Percentiles rank a stretch among this genome's conserved stretches.
Conservation (phyloP, 2,113 vertebrate genomes). For the Dasypus novemcinctus region DNA sequence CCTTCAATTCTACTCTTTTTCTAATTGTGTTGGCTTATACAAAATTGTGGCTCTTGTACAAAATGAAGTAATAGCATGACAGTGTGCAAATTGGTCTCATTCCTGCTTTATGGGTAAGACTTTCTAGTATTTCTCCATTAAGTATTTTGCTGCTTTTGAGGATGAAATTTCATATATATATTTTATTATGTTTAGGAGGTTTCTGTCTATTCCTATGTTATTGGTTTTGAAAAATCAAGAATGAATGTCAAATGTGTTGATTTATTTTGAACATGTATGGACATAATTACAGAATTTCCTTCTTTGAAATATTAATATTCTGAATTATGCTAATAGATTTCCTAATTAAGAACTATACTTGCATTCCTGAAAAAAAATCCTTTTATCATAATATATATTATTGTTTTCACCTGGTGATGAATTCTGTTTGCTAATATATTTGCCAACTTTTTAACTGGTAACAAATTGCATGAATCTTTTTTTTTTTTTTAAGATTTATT, state of each 20-base stretch:
- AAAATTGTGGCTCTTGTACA: neutral
- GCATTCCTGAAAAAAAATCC: neutral
- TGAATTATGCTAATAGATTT: neutral
- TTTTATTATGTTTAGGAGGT: neutral
- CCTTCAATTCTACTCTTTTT: neutral
- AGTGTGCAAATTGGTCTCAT: neutral
- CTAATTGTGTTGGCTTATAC: neutral
- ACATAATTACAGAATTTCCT: neutral
- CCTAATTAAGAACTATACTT: neutral
- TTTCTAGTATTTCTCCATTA: neutral
- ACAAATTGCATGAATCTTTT: neutral
- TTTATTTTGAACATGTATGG: neutral
- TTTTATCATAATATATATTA: neutral
- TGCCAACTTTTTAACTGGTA: neutral
- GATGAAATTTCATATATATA: neutral
- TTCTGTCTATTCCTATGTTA: neutral
- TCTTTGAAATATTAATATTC: neutral
- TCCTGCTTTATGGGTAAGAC: neutral
- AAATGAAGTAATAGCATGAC: neutral
- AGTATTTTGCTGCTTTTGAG: neutral
- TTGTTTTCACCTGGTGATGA: neutral
- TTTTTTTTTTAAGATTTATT: no score
- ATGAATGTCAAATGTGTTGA: neutral
- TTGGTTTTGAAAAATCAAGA: slow-evolving; percentile 28
- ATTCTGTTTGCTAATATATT: neutral